Evolutionary conservation across 1,140 invertebrate species (phyloP).

Genomic region (Argopecten irradians): DNA sequence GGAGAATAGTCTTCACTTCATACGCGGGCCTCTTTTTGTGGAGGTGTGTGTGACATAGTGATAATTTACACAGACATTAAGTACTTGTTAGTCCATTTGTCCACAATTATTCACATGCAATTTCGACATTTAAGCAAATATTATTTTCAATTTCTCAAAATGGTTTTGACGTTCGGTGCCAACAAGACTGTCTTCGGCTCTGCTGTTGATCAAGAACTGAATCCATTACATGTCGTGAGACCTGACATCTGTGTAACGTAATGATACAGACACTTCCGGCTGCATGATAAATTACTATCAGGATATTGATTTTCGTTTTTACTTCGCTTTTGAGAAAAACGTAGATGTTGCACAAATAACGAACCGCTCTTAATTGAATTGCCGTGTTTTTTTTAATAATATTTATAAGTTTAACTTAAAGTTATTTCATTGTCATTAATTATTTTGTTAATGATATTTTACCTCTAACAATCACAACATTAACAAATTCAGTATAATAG

Average conservation of each 20-base stretch:
- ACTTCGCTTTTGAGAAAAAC: too few species aligned
- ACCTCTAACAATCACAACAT: too few species aligned
- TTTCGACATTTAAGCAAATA: not conserved
- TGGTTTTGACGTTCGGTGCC: not conserved
- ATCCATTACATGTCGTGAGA: not conserved
- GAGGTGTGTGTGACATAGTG: constrained; percentile 48
- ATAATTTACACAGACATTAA: not conserved
- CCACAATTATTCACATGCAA: not conserved
- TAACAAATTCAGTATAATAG: too few species aligned
- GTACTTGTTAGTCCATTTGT: not conserved
- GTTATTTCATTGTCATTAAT: too few species aligned
- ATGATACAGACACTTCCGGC: not conserved
- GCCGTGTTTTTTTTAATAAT: too few species aligned
- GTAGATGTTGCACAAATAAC: too few species aligned
- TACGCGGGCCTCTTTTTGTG: constrained; percentile 58
- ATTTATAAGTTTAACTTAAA: too few species aligned
- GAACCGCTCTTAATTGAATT: too few species aligned
- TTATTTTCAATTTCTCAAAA: not conserved
- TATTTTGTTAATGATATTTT: too few species aligned
- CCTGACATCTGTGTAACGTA: not conserved
- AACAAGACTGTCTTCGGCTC: not conserved
- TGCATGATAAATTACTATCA: not conserved
- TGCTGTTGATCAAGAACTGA: not conserved
- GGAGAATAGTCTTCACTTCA: constrained; percentile 54
- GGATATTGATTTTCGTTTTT: too few species aligned